Evolutionary conservation across 2,888 invertebrate species (phyloP).

Genomic region (Metellina segmentata): DNA sequence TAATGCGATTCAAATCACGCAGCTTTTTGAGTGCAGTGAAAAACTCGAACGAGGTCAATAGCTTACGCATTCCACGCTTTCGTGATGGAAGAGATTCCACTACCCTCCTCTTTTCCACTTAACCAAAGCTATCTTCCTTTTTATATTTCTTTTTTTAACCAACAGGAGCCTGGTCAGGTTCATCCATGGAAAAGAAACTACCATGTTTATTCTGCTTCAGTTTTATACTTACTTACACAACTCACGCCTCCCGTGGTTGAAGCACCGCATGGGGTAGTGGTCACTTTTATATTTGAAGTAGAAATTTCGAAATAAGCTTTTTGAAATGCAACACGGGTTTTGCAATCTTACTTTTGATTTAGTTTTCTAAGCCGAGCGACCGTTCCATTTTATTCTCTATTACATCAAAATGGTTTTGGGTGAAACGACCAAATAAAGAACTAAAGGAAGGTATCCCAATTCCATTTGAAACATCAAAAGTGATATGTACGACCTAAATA

Average conservation of each 20-base stretch:
- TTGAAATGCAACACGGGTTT: no score
- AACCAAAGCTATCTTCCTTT: neutral
- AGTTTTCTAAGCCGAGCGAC: no score
- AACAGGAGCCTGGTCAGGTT: neutral
- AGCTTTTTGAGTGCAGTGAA: slow-evolving; percentile 43
- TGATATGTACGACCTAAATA: no score
- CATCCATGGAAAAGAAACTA: neutral
- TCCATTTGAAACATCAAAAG: no score
- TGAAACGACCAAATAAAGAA: no score
- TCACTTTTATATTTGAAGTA: no score
- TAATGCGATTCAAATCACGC: slow-evolving; percentile 60
- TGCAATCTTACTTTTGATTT: no score
- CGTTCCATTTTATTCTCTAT: no score
- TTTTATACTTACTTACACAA: neutral
- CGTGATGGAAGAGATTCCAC: slow-evolving; percentile 15
- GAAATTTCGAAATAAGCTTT: no score
- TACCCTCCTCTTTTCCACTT: neutral
- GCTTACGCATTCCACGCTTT: slow-evolving; percentile 62
- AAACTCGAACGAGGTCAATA: slow-evolving; percentile 55
- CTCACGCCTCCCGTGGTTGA: neutral
- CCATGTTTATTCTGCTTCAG: neutral
- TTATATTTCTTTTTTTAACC: neutral
- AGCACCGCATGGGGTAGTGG: no score
- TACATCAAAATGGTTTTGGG: no score
- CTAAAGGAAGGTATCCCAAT: no score